These are phyloP conservation scores for Climacteris rufus DNA, from an alignment of 2,113 vertebrate species.

Conservation along the genomic window DNA sequence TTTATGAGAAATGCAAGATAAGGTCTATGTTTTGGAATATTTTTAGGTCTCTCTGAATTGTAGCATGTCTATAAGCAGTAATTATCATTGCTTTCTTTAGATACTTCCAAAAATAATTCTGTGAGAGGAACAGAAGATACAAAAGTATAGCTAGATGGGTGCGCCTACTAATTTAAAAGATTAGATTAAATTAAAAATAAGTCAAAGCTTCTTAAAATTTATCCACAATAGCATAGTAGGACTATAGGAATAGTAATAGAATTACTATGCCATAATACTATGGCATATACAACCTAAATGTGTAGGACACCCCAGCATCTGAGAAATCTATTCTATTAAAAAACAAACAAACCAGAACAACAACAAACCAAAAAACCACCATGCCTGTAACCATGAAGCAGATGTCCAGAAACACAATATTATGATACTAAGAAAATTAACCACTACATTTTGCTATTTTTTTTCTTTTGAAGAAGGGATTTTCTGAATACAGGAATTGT, in stretches of 20 bases:
- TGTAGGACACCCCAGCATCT: not conserved
- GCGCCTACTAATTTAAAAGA: not conserved
- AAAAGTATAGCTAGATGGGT: not conserved
- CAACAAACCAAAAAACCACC: too few species aligned
- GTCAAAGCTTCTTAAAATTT: not conserved
- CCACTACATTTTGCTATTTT: not conserved
- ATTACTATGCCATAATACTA: not conserved
- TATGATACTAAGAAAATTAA: not conserved
- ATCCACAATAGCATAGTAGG: not conserved
- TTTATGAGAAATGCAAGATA: not conserved
- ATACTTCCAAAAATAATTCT: not conserved
- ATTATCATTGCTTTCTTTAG: not conserved
- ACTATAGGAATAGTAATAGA: not conserved
- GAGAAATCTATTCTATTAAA: not conserved
- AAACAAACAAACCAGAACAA: too few species aligned
- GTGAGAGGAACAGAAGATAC: not conserved
- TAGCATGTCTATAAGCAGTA: not conserved
- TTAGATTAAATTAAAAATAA: not conserved
- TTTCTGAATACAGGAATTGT: not conserved
- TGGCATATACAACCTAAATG: not conserved
- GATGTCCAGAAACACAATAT: not conserved
- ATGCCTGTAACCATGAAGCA: not conserved
- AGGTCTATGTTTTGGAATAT: not conserved
- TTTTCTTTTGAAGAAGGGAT: not conserved
- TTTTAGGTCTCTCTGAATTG: not conserved